Conservation (phyloP, 2,113 vertebrate genomes). For the Pteronura brasiliensis region DNA sequence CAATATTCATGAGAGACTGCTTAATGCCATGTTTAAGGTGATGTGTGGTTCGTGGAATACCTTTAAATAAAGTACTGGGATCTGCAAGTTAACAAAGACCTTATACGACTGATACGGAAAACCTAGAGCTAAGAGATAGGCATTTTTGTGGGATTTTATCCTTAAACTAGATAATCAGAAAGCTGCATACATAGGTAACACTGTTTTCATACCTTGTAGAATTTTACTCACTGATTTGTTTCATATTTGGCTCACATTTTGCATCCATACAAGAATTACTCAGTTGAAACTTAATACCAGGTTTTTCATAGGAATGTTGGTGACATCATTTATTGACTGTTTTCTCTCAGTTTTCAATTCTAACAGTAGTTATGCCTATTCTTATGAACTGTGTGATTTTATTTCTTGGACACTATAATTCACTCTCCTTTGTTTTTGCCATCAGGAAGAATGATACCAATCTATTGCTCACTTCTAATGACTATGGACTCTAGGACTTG, state of each 20-base stretch:
- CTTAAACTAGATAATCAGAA: not conserved
- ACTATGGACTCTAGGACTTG: not conserved
- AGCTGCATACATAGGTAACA: not conserved
- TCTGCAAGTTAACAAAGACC: not conserved
- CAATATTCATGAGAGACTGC: not conserved
- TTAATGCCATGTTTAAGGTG: not conserved
- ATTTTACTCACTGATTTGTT: slow-evolving; percentile 14
- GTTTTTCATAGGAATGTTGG: not conserved
- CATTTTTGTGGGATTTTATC: not conserved
- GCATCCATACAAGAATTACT: not conserved
- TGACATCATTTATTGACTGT: not conserved
- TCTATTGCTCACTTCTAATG: not conserved
- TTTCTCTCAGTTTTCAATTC: not conserved
- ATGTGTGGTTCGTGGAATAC: not conserved
- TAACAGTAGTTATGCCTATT: not conserved
- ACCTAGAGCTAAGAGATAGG: not conserved
- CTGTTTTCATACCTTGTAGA: not conserved
- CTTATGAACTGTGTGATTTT: not conserved
- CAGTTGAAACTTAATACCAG: not conserved
- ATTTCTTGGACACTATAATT: not conserved
- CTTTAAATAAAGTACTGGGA: not conserved
- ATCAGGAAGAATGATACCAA: not conserved
- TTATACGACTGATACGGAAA: not conserved
- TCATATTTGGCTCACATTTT: not conserved
- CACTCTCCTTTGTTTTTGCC: not conserved